Evolutionary conservation across 35 echinoderm and acorn worm species (phyloP).

Genomic region (Patiria miniata): DNA sequence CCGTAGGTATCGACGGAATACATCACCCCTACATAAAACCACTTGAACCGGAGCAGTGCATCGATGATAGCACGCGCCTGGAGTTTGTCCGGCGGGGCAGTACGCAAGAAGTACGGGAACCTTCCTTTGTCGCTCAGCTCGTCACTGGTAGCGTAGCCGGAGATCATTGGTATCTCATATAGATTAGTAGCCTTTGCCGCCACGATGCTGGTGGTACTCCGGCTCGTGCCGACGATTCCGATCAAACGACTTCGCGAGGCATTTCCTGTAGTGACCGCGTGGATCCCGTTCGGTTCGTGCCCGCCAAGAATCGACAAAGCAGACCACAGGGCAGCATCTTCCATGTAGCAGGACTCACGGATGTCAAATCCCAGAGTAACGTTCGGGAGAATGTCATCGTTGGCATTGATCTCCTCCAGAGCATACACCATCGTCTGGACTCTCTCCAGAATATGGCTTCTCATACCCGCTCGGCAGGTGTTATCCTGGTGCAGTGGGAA

Average conservation of each 20-base stretch:
- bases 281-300: background rate
- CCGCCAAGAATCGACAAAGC: background rate
- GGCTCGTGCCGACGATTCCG: background rate
- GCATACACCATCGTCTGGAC: conserved; percentile 30
- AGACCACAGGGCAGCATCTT: conserved; percentile 24
- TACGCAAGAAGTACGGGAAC: conserved; percentile 35
- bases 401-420: conserved; percentile 30
- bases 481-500: conserved; percentile 18
- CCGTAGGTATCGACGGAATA: conserved; percentile 11
- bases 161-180: conserved; percentile 9
- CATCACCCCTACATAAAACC: conserved; percentile 21
- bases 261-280: background rate
- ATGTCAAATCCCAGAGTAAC: conserved; percentile 46
- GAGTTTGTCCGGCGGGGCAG: conserved; percentile 21
- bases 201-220: background rate
- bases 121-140: conserved; percentile 22
- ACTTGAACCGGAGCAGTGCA: background rate
- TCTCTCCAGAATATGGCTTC: background rate
- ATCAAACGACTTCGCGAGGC: background rate
- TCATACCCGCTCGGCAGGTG: background rate
- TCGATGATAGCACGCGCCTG: conserved; percentile 29
- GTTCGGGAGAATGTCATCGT: conserved; percentile 38
- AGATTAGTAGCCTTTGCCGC: background rate
- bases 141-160: conserved; percentile 26
- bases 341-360: conserved; percentile 20